Conservation (phyloP, 2,113 vertebrate species). For the Myotis yumanensis region DNA sequence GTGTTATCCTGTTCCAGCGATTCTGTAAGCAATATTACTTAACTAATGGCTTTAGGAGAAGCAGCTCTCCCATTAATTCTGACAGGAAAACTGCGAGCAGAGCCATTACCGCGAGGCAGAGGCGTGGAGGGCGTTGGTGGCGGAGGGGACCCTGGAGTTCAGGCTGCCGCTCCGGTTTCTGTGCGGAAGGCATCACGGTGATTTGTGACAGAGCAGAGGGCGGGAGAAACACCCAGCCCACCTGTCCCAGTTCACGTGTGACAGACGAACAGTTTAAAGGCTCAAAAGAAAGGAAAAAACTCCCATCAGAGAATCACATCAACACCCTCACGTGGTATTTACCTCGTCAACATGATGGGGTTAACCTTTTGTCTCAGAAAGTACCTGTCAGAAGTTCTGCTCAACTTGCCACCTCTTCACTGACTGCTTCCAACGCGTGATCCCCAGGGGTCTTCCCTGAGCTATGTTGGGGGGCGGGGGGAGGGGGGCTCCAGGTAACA, state of each 20-base stretch:
- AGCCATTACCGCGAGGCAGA: conserved; percentile 48
- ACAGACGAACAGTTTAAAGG: background rate
- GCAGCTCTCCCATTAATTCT: conserved; percentile 66
- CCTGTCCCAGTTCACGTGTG: background rate
- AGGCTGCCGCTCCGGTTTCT: conserved; percentile 55
- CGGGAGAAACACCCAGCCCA: rapidly evolving
- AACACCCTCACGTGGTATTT: background rate
- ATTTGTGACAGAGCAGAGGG: background rate
- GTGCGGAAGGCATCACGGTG: background rate
- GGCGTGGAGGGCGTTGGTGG: background rate
- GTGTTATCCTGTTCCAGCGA: conserved; percentile 58
- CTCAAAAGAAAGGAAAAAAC: background rate
- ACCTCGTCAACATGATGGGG: background rate
- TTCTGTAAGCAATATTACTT: conserved; percentile 66
- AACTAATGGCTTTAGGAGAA: conserved; percentile 71
- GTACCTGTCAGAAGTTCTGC: background rate
- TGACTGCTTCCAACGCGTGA: background rate
- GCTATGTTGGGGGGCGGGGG: background rate
- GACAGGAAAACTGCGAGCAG: conserved; percentile 66
- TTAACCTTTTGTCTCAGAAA: conserved; percentile 18
- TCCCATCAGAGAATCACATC: background rate
- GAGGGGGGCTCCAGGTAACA: background rate
- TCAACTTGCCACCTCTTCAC: background rate
- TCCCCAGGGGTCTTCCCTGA: background rate
- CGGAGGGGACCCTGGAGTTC: background rate